A percentile compares a stretch with the other conserved stretches of the same genome.
Conservation (phyloP, 2,888 invertebrate genomes). For the Microplitis deprimator region DNA sequence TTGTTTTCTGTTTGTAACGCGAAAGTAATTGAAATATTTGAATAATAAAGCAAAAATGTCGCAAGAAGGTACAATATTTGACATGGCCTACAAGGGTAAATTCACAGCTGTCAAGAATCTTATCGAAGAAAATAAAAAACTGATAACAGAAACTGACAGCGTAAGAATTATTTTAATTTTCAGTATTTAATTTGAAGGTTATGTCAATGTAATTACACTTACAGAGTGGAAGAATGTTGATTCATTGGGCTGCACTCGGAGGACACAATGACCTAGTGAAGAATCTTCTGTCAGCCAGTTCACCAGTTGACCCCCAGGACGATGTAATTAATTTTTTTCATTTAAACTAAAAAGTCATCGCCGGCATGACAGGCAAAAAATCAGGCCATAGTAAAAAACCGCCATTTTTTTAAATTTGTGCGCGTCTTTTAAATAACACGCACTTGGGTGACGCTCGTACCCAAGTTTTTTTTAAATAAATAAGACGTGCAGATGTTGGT, state of each 20-base stretch:
- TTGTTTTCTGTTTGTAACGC: not conserved
- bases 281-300: constrained; percentile 78
- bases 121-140: constrained; percentile 74
- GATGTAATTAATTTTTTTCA: constrained; percentile 73
- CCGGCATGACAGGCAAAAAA: not conserved
- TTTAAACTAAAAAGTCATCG: not conserved
- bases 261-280: constrained; percentile 83
- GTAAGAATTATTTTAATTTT: constrained; percentile 68
- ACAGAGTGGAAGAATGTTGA: constrained; percentile 80
- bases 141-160: constrained; percentile 73
- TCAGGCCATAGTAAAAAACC: no score
- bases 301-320: constrained; percentile 80
- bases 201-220: constrained; percentile 56
- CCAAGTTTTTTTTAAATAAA: no score
- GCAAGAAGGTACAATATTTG: constrained; percentile 72
- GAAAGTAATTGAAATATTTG: not conserved
- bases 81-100: constrained; percentile 83
- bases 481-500: no score
- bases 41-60: constrained; percentile 46
- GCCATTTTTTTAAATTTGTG: no score
- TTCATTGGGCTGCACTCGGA: constrained; percentile 87
- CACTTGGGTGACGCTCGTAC: no score
- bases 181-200: not conserved
- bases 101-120: constrained; percentile 78
- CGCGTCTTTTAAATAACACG: no score